Conservation (phyloP, 2,888 invertebrate species). For the Aelia acuminata region DNA sequence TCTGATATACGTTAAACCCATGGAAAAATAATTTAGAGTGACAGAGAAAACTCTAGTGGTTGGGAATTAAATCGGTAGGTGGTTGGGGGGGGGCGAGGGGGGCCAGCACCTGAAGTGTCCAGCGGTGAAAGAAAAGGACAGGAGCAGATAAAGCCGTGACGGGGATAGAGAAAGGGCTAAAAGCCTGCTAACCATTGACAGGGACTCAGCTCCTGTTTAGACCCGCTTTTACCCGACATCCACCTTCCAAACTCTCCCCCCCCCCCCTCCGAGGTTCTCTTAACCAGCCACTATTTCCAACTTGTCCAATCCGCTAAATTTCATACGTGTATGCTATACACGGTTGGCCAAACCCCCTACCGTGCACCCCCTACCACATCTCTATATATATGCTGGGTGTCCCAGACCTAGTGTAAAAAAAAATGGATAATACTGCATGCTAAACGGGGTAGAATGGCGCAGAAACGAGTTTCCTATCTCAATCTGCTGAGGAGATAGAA, state of each 20-base stretch:
- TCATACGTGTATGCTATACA: too few relatives aligned
- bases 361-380: too few relatives aligned
- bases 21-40: not conserved
- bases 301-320: not conserved
- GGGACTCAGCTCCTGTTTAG: not conserved
- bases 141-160: slow-evolving; percentile 5
- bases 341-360: too few relatives aligned
- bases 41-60: not conserved
- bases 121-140: slow-evolving; percentile 13
- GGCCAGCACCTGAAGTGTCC: not conserved
- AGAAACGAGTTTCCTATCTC: too few relatives aligned
- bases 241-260: not conserved
- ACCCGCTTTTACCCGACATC: not conserved
- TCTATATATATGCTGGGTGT: too few relatives aligned
- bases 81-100: not conserved
- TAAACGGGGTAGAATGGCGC: too few relatives aligned
- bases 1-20: too few relatives aligned
- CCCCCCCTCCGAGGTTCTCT: not conserved
- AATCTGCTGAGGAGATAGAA: too few relatives aligned
- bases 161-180: slow-evolving; percentile 7
- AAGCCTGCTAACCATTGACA: slow-evolving; percentile 9
- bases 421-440: too few relatives aligned
- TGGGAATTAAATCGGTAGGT: not conserved
- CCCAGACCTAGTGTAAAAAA: too few relatives aligned
- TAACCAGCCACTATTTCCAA: not conserved